Base-by-base conservation (phyloP, 2,888 invertebrate genomes). In the Meta bourneti region DNA sequence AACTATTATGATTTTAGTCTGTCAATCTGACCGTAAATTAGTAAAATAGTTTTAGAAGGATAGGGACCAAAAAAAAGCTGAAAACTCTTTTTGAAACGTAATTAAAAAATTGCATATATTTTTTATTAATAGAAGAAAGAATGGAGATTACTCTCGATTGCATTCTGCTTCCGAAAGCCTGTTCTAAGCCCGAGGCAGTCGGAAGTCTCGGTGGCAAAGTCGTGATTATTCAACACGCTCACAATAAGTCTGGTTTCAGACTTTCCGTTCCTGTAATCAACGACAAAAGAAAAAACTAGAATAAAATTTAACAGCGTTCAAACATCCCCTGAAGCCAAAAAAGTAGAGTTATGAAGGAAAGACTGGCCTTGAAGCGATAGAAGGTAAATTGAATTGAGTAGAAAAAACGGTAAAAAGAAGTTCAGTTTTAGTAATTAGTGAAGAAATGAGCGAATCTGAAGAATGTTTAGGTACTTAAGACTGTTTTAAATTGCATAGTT, bases 341-440 rank as follows among this genome's bases (percentile, higher is more conserved):
- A 61, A 52, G 49, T 52, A 13, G 54, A 90, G 72, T 70, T 86
- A 90, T 85, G 79, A 71, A 85, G 70, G 54, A 19, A 52, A 52
- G 79, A 72, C 34, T 74, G 49, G 34, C 74, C 75, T 85, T 4
- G 11, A 79, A 79, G 90, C 84, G 70, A 90, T 79, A 85, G 72
- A 90, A 85, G 54, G 81, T 90, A 90, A 90, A 85, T 90, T 90
- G 80, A 85, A 85, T 85, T 90, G 79, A 54, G 70, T 20, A 51
- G 34, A 89, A 89, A 75, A 89, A 84, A 85, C 52, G 19, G n/a
- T 79, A 48, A 71, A 87, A 81, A 11, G 71, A 61, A 80, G 72
- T 86, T 86, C 70, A 80, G 72, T 34, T 86, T 80, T 79, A 80
- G 90, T 81, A 86, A 85, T 90, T 90, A 90, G 85, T 75, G 74